phyloP scores from a whole-genome alignment of 2,888 invertebrate genomes.

The Microplitis deprimator region DNA sequence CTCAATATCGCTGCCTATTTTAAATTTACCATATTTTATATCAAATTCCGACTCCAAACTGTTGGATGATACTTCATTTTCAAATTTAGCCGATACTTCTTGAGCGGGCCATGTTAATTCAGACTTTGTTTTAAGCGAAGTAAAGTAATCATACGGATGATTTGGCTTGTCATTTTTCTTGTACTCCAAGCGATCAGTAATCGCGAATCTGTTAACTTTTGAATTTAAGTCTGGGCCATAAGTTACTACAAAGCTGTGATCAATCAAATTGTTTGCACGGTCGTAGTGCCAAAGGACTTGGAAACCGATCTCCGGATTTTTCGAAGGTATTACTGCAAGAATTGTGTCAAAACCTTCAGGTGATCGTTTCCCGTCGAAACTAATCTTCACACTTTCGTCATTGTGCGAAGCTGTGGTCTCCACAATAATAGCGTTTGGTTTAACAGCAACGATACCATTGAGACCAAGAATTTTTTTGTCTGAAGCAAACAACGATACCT shows the following conservation, averaged over 20 bases:
- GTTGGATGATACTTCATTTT: slow-evolving; percentile 76
- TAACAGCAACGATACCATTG: slow-evolving; percentile 73
- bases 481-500: slow-evolving; percentile 72
- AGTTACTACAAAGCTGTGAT: slow-evolving; percentile 74
- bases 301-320: slow-evolving; percentile 77
- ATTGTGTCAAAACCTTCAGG: slow-evolving; percentile 73
- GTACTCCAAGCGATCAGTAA: slow-evolving; percentile 57
- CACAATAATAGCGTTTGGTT: slow-evolving; percentile 69
- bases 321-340: slow-evolving; percentile 74
- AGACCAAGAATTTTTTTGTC: slow-evolving; percentile 72
- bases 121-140: slow-evolving; percentile 42
- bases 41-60: slow-evolving; percentile 75
- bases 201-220: slow-evolving; percentile 73
- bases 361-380: slow-evolving; percentile 71
- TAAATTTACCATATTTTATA: slow-evolving; percentile 75
- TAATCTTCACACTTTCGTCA: slow-evolving; percentile 71
- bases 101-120: slow-evolving; percentile 62
- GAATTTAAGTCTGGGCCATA: slow-evolving; percentile 78
- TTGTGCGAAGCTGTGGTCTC: slow-evolving; percentile 74
- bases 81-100: slow-evolving; percentile 69
- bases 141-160: slow-evolving; percentile 22
- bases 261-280: slow-evolving; percentile 62
- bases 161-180: slow-evolving; percentile 51
- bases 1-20: slow-evolving; percentile 73
- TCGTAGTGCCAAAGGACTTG: slow-evolving; percentile 75